A percentile compares a stretch with the other conserved stretches of the same genome.
Evolutionary conservation across 2,888 invertebrate species (phyloP).

Genomic region (Pachliopta kotzebuea): DNA sequence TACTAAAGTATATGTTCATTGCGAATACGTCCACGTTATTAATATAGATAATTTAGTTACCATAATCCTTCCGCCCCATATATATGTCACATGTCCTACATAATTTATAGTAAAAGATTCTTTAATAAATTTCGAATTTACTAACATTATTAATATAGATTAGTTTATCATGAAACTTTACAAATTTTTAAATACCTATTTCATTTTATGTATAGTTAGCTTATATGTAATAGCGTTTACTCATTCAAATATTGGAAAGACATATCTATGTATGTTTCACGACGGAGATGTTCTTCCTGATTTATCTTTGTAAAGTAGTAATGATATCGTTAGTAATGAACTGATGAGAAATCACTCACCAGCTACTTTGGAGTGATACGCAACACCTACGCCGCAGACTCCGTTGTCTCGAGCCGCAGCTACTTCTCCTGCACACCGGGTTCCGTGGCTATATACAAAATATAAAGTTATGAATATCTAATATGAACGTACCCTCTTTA

Average conservation of each 20-base stretch:
- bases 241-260: background rate
- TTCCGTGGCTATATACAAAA: slow-evolving; percentile 90
- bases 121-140: too few species aligned
- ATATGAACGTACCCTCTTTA: too few species aligned
- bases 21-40: too few species aligned
- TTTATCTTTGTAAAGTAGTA: background rate
- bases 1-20: background rate
- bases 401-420: slow-evolving; percentile 99
- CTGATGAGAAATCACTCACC: slow-evolving; percentile 79
- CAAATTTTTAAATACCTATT: too few species aligned
- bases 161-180: too few species aligned
- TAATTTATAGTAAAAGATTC: too few species aligned
- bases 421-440: slow-evolving; percentile 98
- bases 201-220: too few species aligned
- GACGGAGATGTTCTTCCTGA: background rate
- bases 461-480: too few species aligned
- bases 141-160: too few species aligned
- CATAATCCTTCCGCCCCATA: too few species aligned
- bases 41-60: too few species aligned
- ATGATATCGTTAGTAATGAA: background rate
- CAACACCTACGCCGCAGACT: slow-evolving; percentile 99
- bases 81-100: too few species aligned
- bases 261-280: background rate
- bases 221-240: background rate
- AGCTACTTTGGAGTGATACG: slow-evolving; percentile 98